phyloP scores from a whole-genome alignment of 2,797 vertebrate species.

The Gadopsis bispinosus region DNA sequence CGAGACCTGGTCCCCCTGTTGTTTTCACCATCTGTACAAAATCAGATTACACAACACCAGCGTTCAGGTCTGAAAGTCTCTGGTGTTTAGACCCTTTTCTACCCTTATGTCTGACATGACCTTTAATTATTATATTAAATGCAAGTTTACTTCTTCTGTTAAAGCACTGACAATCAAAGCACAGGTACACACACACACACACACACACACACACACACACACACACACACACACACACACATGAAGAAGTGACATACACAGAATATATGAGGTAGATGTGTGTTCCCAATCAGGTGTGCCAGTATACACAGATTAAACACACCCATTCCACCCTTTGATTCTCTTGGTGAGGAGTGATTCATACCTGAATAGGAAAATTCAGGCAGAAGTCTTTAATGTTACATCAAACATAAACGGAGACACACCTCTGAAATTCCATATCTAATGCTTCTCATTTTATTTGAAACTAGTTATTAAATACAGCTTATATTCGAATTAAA shows the following conservation, averaged over 20 bases:
- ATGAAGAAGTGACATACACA: background rate
- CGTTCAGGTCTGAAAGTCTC: background rate
- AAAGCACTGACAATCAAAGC: background rate
- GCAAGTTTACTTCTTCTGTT: background rate
- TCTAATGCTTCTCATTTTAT: background rate
- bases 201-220: background rate
- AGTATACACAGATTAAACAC: slow-evolving; percentile 49
- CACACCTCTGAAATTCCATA: slow-evolving; percentile 31
- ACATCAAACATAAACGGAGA: background rate
- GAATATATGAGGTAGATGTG: background rate
- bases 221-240: background rate
- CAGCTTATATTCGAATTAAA: background rate
- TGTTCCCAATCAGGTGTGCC: slow-evolving; percentile 56
- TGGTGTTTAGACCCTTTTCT: background rate
- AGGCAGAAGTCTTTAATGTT: background rate
- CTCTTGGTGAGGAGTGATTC: slow-evolving; percentile 1
- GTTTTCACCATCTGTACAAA: slow-evolving; percentile 87
- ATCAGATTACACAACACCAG: slow-evolving; percentile 20
- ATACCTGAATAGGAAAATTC: slow-evolving; percentile 6
- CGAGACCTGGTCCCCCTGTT: slow-evolving; percentile 85
- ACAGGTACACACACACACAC: background rate
- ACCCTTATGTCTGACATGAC: background rate
- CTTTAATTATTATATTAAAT: background rate
- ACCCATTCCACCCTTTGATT: slow-evolving; percentile 38
- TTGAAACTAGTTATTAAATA: background rate